These are phyloP conservation scores for Galendromus occidentalis DNA, from an alignment of 1,140 invertebrate species.

Conservation along the genomic window DNA sequence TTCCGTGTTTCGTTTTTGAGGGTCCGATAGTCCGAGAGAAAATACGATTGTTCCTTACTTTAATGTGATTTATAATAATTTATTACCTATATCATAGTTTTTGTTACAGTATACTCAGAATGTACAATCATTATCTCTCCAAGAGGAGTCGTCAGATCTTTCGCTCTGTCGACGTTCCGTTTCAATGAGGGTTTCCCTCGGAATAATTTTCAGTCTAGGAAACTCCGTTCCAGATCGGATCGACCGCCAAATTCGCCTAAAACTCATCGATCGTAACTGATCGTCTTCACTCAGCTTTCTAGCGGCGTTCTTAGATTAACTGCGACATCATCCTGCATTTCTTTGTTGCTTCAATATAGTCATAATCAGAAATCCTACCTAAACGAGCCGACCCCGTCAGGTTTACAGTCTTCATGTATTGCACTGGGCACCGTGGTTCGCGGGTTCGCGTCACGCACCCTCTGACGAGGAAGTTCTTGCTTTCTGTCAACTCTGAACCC, in stretches of 20 bases:
- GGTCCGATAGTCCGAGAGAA: too few species aligned
- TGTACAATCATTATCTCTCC: slow-evolving; percentile 6
- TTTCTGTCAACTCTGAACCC: too few species aligned
- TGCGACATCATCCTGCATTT: not conserved
- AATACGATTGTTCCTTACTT: too few species aligned
- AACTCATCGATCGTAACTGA: not conserved
- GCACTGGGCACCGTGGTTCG: slow-evolving; percentile 7
- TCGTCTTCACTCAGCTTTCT: not conserved
- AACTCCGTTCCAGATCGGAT: not conserved
- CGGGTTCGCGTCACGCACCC: slow-evolving; percentile 11
- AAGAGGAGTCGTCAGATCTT: not conserved
- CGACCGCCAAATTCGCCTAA: not conserved
- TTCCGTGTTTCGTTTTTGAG: too few species aligned
- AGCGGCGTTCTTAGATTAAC: not conserved
- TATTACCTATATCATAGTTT: slow-evolving; percentile 12
- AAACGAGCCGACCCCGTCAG: too few species aligned
- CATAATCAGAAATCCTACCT: not conserved
- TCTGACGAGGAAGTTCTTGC: not conserved
- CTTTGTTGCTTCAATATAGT: not conserved
- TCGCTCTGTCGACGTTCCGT: not conserved
- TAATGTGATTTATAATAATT: slow-evolving; percentile 10
- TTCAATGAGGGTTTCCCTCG: not conserved
- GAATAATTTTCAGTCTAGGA: not conserved
- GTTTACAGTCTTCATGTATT: not conserved
- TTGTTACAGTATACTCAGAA: slow-evolving; percentile 11